Conservation (phyloP, 2,797 vertebrate species). For the Leptatherina wallacei region DNA sequence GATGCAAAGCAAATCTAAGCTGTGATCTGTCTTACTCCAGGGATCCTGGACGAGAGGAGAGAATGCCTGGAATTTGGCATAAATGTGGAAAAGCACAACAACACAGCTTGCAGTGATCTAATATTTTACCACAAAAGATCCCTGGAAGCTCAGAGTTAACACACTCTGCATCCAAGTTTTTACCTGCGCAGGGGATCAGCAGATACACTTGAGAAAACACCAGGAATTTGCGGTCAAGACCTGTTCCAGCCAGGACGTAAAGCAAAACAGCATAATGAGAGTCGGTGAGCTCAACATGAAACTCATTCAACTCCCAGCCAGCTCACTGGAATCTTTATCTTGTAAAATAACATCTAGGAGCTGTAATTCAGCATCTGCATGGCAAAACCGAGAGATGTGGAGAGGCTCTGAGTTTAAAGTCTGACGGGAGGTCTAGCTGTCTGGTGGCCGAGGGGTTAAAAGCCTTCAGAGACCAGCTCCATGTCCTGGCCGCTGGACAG, state of each 20-base stretch:
- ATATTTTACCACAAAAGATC: no score
- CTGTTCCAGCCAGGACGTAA: slow-evolving; percentile 30
- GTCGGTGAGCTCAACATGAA: not conserved
- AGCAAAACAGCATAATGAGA: not conserved
- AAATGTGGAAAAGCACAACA: not conserved
- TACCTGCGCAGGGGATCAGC: slow-evolving; percentile 28
- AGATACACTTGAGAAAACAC: slow-evolving; percentile 49
- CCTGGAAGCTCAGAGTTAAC: no score
- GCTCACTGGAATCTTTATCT: not conserved
- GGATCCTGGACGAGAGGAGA: slow-evolving; percentile 54
- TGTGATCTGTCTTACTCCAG: slow-evolving; percentile 39
- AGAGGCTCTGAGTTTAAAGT: not conserved
- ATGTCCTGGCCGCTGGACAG: slow-evolving; percentile 90
- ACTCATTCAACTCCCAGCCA: not conserved
- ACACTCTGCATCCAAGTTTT: slow-evolving; percentile 6
- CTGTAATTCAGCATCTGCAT: not conserved
- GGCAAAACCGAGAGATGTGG: no score
- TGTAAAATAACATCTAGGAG: not conserved
- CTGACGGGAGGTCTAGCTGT: slow-evolving; percentile 16
- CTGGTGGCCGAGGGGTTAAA: slow-evolving; percentile 85
- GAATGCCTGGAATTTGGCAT: slow-evolving; percentile 57
- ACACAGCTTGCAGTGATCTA: no score
- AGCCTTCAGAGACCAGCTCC: slow-evolving; percentile 86
- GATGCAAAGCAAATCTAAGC: not conserved
- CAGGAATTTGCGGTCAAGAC: slow-evolving; percentile 32